phyloP scores from a whole-genome alignment of 2,888 invertebrate genomes.

The Prenolepis imparis region DNA sequence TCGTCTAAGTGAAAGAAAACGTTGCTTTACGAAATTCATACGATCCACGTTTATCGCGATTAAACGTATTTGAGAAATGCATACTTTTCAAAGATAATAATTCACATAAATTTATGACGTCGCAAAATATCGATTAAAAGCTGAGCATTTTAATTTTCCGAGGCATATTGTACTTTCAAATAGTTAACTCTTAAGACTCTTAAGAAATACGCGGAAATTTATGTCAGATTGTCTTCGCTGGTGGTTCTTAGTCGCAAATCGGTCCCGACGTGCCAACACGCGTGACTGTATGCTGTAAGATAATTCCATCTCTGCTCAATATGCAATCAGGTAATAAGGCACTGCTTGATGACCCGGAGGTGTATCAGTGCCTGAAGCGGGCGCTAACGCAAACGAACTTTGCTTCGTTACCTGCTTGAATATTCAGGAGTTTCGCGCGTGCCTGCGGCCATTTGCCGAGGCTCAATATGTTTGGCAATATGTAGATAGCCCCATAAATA shows the following conservation, averaged over 20 bases:
- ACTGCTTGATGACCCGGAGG: constrained; percentile 79
- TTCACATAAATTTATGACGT: background rate
- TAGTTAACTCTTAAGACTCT: background rate
- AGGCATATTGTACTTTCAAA: background rate
- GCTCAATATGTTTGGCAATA: constrained; percentile 85
- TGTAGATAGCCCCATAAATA: constrained; percentile 83
- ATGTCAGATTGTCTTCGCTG: background rate
- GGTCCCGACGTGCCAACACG: constrained; percentile 11
- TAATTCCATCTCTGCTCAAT: constrained; percentile 72
- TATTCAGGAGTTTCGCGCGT: constrained; percentile 84
- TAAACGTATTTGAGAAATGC: background rate
- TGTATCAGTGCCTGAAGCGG: constrained; percentile 76
- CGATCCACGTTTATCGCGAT: background rate
- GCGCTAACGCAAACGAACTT: constrained; percentile 81
- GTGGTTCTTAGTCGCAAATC: constrained; percentile 1
- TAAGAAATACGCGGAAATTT: background rate
- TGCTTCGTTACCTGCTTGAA: constrained; percentile 85
- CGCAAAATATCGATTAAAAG: background rate
- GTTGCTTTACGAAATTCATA: constrained; percentile 15
- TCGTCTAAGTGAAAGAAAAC: constrained; percentile 20
- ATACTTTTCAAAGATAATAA: background rate
- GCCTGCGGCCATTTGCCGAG: constrained; percentile 82
- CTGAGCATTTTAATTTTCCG: background rate
- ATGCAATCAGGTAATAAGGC: constrained; percentile 79
- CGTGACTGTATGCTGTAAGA: constrained; percentile 50